Conservation (phyloP, 2,797 vertebrate species). For the Aotus griseimembra region DNA sequence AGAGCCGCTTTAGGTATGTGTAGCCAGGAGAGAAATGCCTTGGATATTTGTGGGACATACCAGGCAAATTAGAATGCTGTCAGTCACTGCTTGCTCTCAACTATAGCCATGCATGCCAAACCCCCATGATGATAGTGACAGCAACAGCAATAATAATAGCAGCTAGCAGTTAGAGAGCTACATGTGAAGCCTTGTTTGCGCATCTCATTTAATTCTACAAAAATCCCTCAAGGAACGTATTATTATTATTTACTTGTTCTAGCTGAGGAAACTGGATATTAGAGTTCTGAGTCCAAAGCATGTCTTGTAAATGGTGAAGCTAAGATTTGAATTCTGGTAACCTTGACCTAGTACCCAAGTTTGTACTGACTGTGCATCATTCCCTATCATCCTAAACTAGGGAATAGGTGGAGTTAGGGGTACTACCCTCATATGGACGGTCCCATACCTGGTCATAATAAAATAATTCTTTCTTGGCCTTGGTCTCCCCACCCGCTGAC, state of each 20-base stretch:
- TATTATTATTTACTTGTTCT: background rate
- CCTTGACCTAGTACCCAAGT: fast-evolving
- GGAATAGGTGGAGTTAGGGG: background rate
- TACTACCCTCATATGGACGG: background rate
- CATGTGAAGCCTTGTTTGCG: fast-evolving
- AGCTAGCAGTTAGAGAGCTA: background rate
- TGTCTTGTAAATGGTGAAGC: background rate
- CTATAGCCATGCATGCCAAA: background rate
- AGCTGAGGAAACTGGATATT: background rate
- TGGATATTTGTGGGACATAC: background rate
- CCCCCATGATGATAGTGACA: fast-evolving
- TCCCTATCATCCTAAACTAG: background rate
- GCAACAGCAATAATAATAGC: background rate
- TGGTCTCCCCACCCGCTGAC: background rate
- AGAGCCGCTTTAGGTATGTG: background rate
- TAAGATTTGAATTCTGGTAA: background rate
- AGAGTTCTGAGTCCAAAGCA: background rate
- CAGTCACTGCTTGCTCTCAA: background rate
- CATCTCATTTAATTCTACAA: background rate
- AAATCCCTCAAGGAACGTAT: background rate
- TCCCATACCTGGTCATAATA: background rate
- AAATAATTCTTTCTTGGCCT: background rate
- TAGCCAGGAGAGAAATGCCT: background rate
- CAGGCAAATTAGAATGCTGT: background rate
- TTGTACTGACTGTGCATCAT: too few species aligned